A percentile compares a stretch with the other conserved stretches of the same genome.
These are phyloP conservation scores for Listrodromus nycthemerus DNA, from an alignment of 2,888 invertebrate species.

Conservation along the genomic window DNA sequence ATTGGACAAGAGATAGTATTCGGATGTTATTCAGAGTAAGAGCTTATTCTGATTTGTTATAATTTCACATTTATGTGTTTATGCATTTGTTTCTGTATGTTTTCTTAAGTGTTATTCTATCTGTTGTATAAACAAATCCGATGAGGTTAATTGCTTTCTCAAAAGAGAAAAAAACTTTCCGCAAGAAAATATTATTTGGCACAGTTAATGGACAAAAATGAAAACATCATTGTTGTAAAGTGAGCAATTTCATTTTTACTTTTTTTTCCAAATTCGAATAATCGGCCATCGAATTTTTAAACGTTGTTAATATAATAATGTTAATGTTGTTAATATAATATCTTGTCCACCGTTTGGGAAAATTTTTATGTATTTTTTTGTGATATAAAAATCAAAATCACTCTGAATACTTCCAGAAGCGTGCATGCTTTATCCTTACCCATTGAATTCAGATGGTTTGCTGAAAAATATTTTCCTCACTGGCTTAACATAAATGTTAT, in stretches of 20 bases:
- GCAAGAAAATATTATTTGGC: no score
- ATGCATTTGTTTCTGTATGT: slow-evolving; percentile 15
- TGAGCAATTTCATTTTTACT: no score
- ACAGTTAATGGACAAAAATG: no score
- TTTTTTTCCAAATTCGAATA: neutral
- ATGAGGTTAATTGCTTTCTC: neutral
- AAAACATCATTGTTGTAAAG: no score
- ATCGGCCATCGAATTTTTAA: neutral
- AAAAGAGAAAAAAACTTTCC: no score
- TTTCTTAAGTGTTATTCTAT: neutral
- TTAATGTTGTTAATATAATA: no score
- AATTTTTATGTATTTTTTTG: no score
- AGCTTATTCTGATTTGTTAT: neutral
- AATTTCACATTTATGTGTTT: slow-evolving; percentile 27
- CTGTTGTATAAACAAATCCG: neutral
- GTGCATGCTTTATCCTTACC: slow-evolving; percentile 9
- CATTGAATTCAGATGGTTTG: slow-evolving; percentile 11
- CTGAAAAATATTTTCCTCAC: slow-evolving; percentile 85
- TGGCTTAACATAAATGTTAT: slow-evolving; percentile 87
- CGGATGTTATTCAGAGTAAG: neutral
- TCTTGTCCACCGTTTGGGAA: no score
- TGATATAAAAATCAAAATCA: neutral
- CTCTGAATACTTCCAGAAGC: neutral
- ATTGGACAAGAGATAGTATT: neutral
- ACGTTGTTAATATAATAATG: no score